Base-by-base conservation (phyloP, 2,797 vertebrate genomes). In the Ptychobarbus kaznakovi region DNA sequence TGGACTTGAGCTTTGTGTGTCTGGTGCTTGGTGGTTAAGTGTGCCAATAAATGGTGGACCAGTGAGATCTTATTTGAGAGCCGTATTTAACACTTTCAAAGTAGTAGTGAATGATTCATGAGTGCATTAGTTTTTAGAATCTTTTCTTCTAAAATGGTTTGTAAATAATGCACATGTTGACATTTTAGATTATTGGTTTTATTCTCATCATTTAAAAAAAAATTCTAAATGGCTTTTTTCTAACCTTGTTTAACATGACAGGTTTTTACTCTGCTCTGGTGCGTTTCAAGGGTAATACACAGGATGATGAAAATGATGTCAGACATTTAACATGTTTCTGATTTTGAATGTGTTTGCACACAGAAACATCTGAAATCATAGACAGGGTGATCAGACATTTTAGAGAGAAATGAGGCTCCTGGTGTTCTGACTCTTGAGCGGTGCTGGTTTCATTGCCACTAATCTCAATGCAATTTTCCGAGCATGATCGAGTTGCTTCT, bases 201-300 rank as follows among this genome's bases (percentile, higher is more conserved):
- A 42, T n/a, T 15, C 58, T 49, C n/a, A 18, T 18, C 28, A 18
- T 86, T 44, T 42, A 40, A 44, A 44, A 44, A 44, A 11, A 42
- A 42, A 42, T 2, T 42, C 40, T 42, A 42, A 42, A 42, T 42
- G 2, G 51, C 80, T 79, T 86, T 90, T 85, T 80, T 90, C 83
- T 90, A 88, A 91, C 89, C 90, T 88, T 82, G 65, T 92, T 93
- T 91, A 91, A 92, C 89, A 86, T 92, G 91, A 84, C 91, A 91
- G 92, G 91, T 90, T 86, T 66, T 89, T 86, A 89, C 86, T 87
- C 85, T 89, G 86, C 88, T 84, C 89, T 90, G 91, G 87, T 87
- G 84, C 86, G 89, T 80, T 61, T 86, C 87, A 87, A 90, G 87
- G 81, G 87, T 88, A 87, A 44, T 58, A 32, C 38, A 61, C 18